A percentile compares a stretch with the other conserved stretches of the same genome.
Evolutionary conservation across 1,140 invertebrate genomes (phyloP).

Genomic region (Araneus ventricosus): DNA sequence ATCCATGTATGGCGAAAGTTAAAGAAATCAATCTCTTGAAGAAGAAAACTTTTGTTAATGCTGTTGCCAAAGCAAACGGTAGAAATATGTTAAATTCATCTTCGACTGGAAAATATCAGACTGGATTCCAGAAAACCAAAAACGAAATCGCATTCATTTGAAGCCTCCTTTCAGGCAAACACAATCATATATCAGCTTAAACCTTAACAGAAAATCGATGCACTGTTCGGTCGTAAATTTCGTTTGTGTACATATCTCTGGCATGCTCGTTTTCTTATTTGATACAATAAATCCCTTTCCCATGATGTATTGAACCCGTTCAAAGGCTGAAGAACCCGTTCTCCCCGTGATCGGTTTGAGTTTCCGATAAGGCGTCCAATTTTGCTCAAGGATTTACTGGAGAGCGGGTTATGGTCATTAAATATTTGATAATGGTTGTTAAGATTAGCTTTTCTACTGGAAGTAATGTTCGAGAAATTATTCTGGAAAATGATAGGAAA

Average conservation of each 20-base stretch:
- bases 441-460: conserved; percentile 15
- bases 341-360: not conserved
- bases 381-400: conserved; percentile 10
- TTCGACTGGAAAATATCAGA: not conserved
- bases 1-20: not conserved
- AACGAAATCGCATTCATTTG: conserved; percentile 34
- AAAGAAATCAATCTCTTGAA: not conserved
- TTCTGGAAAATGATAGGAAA: not conserved
- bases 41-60: not conserved
- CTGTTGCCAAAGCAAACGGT: not conserved
- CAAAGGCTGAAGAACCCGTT: conserved; percentile 8
- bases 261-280: conserved; percentile 50
- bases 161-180: conserved; percentile 25
- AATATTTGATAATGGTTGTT: conserved; percentile 8
- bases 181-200: conserved; percentile 58
- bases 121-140: not conserved
- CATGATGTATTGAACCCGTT: conserved; percentile 33
- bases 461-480: not conserved
- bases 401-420: conserved; percentile 45
- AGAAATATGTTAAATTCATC: conserved; percentile 4
- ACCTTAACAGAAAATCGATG: conserved; percentile 51
- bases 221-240: conserved; percentile 1
- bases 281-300: conserved; percentile 47
- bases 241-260: conserved; percentile 40
- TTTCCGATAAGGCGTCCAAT: conserved; percentile 49